Evolutionary conservation across 2,797 vertebrate species (phyloP).

Genomic region (Avahi laniger): DNA sequence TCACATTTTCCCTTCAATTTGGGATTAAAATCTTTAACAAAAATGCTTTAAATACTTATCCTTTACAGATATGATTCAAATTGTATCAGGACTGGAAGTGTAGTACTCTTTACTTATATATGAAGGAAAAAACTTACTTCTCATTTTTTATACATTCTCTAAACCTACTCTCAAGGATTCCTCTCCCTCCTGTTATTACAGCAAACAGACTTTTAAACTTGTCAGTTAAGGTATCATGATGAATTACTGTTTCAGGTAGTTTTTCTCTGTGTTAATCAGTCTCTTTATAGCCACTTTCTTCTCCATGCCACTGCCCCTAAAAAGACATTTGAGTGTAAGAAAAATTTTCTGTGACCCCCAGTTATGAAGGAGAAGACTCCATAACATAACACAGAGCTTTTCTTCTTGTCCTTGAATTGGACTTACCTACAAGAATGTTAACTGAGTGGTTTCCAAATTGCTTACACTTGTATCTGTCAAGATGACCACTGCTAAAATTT

Average conservation of each 20-base stretch:
- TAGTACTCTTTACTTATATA: not conserved
- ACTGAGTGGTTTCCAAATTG: not conserved
- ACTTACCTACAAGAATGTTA: not conserved
- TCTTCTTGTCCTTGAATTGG: not conserved
- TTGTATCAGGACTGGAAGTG: not conserved
- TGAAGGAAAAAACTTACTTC: not conserved
- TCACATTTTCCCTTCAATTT: not conserved
- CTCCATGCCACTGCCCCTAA: not conserved
- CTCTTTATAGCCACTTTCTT: not conserved
- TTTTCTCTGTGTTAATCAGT: not conserved
- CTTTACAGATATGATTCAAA: not conserved
- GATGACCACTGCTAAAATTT: constrained; percentile 18
- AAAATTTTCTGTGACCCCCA: not conserved
- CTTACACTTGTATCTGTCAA: constrained; percentile 2
- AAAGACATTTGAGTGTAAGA: not conserved
- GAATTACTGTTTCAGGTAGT: not conserved
- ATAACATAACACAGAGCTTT: not conserved
- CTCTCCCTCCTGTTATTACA: not conserved
- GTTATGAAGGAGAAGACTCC: not conserved
- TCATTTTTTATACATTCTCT: not conserved
- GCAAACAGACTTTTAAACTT: not conserved
- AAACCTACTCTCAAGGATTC: not conserved
- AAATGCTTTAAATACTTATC: not conserved
- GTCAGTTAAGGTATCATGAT: not conserved
- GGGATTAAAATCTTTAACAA: not conserved